phyloP scores from a whole-genome alignment of 2,113 vertebrate genomes.

The Dromas ardeola region DNA sequence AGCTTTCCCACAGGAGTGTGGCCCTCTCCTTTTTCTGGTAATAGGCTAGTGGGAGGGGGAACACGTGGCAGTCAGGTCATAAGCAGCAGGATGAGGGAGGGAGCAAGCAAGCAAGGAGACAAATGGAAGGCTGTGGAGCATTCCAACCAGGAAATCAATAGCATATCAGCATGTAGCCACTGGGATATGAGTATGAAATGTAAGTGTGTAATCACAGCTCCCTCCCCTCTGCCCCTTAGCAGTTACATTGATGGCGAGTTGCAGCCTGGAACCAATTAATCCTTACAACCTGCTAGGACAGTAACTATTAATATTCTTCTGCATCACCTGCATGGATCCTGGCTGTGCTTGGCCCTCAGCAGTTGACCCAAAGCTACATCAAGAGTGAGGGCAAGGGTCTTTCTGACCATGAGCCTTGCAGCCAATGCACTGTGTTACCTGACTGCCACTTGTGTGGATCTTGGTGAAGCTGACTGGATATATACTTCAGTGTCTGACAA shows the following conservation, averaged over 20 bases:
- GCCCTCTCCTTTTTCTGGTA: background rate
- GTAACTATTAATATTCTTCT: conserved; percentile 44
- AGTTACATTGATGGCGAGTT: conserved; percentile 2
- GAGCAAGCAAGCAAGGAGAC: background rate
- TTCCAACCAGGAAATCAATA: conserved; percentile 51
- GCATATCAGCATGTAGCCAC: background rate
- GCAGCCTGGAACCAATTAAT: conserved; percentile 41
- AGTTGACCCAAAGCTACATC: background rate
- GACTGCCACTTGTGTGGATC: background rate
- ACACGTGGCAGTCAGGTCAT: background rate
- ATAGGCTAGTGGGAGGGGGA: background rate
- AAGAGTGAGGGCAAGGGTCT: background rate
- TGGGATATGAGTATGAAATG: conserved; percentile 1
- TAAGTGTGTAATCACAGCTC: conserved; percentile 19
- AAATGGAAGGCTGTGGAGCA: background rate
- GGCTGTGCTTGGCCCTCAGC: background rate
- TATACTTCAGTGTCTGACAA: background rate
- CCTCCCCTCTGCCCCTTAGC: conserved; percentile 5
- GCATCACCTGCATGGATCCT: background rate
- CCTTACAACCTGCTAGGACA: conserved; percentile 11
- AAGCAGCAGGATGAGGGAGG: background rate
- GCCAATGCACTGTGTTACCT: background rate
- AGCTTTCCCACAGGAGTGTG: background rate
- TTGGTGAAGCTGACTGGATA: background rate
- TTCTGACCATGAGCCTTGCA: background rate